Conservation (phyloP, 2,888 invertebrate genomes). For the Podotricha telesiphe region DNA sequence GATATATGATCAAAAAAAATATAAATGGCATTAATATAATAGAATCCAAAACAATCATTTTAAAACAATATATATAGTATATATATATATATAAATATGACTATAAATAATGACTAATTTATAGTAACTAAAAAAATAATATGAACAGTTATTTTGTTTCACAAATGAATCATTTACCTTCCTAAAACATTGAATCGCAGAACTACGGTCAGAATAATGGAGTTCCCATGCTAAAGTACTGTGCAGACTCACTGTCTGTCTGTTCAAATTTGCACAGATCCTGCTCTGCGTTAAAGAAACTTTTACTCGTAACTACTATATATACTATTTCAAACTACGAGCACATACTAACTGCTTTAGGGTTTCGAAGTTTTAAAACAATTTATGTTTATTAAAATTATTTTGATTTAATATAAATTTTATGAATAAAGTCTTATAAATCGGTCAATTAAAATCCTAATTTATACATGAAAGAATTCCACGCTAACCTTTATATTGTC, state of each 20-base stretch:
- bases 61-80: too few relatives aligned
- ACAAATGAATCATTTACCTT: conserved; percentile 24
- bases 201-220: conserved; percentile 59
- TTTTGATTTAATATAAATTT: not conserved
- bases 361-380: not conserved
- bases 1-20: too few relatives aligned
- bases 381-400: not conserved
- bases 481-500: too few relatives aligned
- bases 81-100: too few relatives aligned
- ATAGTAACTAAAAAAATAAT: not conserved
- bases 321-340: not conserved
- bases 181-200: conserved; percentile 32
- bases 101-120: too few relatives aligned
- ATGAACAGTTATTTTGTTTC: not conserved
- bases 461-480: too few relatives aligned
- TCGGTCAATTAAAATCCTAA: too few relatives aligned
- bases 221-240: conserved; percentile 60
- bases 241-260: conserved; percentile 54
- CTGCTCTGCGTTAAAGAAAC: conserved; percentile 37
- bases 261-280: conserved; percentile 60
- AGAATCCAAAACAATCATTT: too few relatives aligned
- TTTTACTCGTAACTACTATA: conserved; percentile 6
- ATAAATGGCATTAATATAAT: too few relatives aligned
- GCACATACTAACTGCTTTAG: not conserved
- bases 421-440: too few relatives aligned